Evolutionary conservation across 53 echinoderm and acorn worm genomes (phyloP), one percentile per base, ranked within the genome.

Genomic region (Luidia sarsii): DNA sequence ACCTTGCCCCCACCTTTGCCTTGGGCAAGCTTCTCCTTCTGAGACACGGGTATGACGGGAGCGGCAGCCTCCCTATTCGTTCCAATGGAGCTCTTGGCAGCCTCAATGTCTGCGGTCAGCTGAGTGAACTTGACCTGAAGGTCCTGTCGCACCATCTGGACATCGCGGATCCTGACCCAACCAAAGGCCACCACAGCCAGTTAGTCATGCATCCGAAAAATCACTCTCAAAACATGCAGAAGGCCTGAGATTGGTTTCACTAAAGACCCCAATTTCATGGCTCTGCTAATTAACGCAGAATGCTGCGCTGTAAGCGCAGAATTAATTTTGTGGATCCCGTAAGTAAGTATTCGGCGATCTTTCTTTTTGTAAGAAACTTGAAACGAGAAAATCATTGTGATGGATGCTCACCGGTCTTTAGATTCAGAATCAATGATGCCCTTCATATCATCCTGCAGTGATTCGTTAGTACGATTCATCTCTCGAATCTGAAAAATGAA

Each of bases 21-120:
- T 43, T 82, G 86, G n/a, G 93, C 80, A 11, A 99, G 87, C 61
- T 94, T 99, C 84, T 99, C 99, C 56, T 99, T 99, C 91, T 99
- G 99, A 36, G 94, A 85, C 53, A 99, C 62, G 0, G 99, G 91
- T 39, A 93, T 86, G 60, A 14, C 89, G 64, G 37, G 94, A 79
- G 18, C 80, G 13, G 50, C 89, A 0, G 85, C 83, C 43, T 69
- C 65, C n/a, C 32, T 80, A 20, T 46, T 64, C 11, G 49, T 63
- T 0, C 50, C 33, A 19, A 28, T 66, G 11, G 86, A 67, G 49
- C 84, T 86, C 87, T 91, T 79, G 19, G 64, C 88, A 4, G 79
- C 63, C 49, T 87, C 95, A 0, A 97, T 56, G 48, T 97, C 91
- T 32, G 66, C 52, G 20, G 75, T 55, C 15, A 97, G 59, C 67